Percentiles rank a stretch among this genome's conserved stretches.
These are phyloP conservation scores for Cettia cetti DNA, from an alignment of 2,113 vertebrate genomes.

Conservation along the genomic window DNA sequence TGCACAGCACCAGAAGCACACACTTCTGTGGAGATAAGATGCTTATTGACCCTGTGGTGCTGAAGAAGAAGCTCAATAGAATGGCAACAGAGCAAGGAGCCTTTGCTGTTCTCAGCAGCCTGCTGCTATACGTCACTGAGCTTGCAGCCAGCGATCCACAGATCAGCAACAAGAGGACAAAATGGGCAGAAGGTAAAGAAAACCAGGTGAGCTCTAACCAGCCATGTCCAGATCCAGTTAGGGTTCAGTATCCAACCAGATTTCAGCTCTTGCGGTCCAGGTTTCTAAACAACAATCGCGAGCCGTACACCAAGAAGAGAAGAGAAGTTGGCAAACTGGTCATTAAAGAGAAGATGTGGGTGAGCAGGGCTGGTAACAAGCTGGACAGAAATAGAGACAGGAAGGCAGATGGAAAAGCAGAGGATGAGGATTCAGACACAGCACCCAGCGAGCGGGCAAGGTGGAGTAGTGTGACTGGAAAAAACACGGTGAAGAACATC, in stretches of 20 bases:
- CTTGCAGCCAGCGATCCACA: not conserved
- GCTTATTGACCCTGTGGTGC: slow-evolving; percentile 54
- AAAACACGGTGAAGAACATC: slow-evolving; percentile 77
- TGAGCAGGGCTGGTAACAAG: slow-evolving; percentile 49
- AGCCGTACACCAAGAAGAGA: slow-evolving; percentile 72
- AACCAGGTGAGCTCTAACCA: not conserved
- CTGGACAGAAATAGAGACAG: slow-evolving; percentile 50
- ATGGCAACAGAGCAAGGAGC: slow-evolving; percentile 64
- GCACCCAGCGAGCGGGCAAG: not conserved
- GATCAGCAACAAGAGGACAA: slow-evolving; percentile 14
- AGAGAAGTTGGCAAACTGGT: slow-evolving; percentile 83
- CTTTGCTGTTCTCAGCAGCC: slow-evolving; percentile 79
- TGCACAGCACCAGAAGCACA: slow-evolving; percentile 67
- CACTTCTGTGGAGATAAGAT: not conserved
- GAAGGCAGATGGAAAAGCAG: not conserved
- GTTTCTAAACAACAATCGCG: slow-evolving; percentile 80
- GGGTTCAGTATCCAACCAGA: slow-evolving; percentile 68
- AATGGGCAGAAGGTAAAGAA: slow-evolving; percentile 15
- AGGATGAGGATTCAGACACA: not conserved
- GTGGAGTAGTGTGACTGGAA: slow-evolving; percentile 24
- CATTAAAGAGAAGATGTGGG: slow-evolving; percentile 64
- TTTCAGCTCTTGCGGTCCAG: slow-evolving; percentile 89
- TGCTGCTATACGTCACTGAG: slow-evolving; percentile 78
- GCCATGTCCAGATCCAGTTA: not conserved
- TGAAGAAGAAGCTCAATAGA: slow-evolving; percentile 80